A percentile compares a stretch with the other conserved stretches of the same genome.
These are phyloP conservation scores for Scaptomyza polygonia DNA, from an alignment of 2,888 invertebrate species.

Conservation along the genomic window DNA sequence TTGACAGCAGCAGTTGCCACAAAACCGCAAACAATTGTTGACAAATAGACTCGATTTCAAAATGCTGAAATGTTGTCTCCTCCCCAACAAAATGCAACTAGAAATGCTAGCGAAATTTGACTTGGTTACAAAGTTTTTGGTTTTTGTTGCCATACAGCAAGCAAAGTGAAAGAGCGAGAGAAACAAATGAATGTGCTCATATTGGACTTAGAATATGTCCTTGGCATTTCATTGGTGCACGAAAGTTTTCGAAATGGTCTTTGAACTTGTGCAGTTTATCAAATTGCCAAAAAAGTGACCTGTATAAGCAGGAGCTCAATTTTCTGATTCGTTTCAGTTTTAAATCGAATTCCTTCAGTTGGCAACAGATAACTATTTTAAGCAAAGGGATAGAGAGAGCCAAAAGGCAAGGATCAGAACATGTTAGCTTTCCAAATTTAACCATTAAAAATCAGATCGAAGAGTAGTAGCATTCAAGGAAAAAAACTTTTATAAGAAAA, in stretches of 20 bases:
- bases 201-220: constrained; percentile 23
- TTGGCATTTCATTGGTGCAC: constrained; percentile 34
- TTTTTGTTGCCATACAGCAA: constrained; percentile 26
- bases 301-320: constrained; percentile 10
- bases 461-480: too few relatives aligned
- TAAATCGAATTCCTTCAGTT: constrained; percentile 3
- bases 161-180: not conserved
- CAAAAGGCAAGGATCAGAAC: too few relatives aligned
- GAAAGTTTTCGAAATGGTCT: constrained; percentile 31
- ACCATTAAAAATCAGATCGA: too few relatives aligned
- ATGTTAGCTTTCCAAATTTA: too few relatives aligned
- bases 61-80: constrained; percentile 2
- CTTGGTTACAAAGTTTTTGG: constrained; percentile 45
- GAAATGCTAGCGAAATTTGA: constrained; percentile 43
- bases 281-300: constrained; percentile 24
- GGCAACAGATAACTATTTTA: not conserved
- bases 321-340: constrained; percentile 5
- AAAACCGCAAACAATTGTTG: constrained; percentile 63
- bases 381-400: too few relatives aligned
- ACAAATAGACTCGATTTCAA: constrained; percentile 28
- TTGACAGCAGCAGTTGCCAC: constrained; percentile 32
- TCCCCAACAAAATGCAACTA: constrained; percentile 30
- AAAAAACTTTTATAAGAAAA: too few relatives aligned
- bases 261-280: constrained; percentile 19
- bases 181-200: constrained; percentile 22